Conservation (phyloP, 2,797 vertebrate species). For the Carapus acus region DNA sequence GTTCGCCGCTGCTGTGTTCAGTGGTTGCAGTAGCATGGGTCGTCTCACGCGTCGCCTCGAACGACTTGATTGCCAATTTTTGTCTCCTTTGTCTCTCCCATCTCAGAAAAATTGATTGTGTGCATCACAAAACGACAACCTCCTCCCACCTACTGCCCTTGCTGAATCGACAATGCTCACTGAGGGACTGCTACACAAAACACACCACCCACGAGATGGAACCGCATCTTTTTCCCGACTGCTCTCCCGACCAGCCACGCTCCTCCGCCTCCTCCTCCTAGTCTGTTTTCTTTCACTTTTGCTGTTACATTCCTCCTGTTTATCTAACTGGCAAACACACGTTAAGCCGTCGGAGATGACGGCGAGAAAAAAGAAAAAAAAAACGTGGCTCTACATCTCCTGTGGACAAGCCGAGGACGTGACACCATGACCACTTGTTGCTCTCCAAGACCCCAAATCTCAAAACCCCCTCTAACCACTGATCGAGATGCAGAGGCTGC, state of each 20-base stretch:
- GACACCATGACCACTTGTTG: conserved; percentile 53
- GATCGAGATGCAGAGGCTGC: conserved; percentile 1
- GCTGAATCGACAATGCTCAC: conserved; percentile 63
- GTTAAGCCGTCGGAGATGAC: conserved; percentile 28
- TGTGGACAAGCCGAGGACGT: conserved; percentile 49
- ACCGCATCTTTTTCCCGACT: conserved; percentile 33
- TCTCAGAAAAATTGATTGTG: conserved; percentile 77
- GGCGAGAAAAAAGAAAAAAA: conserved; percentile 29
- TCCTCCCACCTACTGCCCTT: conserved; percentile 74
- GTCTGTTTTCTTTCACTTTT: conserved; percentile 23
- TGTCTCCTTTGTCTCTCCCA: conserved; percentile 17
- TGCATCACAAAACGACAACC: conserved; percentile 73
- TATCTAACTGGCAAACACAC: conserved; percentile 28
- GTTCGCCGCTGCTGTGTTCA: conserved; percentile 9
- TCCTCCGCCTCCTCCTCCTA: conserved; percentile 34
- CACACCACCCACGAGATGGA: conserved; percentile 47
- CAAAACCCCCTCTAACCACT: conserved; percentile 36
- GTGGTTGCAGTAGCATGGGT: conserved; percentile 8
- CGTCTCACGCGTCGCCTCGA: conserved; percentile 1
- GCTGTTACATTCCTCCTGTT: conserved; percentile 58
- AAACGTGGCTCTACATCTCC: conserved; percentile 40
- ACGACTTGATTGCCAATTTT: conserved; percentile 14
- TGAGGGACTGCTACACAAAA: conserved; percentile 57
- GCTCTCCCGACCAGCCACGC: conserved; percentile 23
- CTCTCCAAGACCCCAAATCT: conserved; percentile 15